Evolutionary conservation across 2,797 vertebrate genomes (phyloP).

Genomic region (Sebastes aleutianus): DNA sequence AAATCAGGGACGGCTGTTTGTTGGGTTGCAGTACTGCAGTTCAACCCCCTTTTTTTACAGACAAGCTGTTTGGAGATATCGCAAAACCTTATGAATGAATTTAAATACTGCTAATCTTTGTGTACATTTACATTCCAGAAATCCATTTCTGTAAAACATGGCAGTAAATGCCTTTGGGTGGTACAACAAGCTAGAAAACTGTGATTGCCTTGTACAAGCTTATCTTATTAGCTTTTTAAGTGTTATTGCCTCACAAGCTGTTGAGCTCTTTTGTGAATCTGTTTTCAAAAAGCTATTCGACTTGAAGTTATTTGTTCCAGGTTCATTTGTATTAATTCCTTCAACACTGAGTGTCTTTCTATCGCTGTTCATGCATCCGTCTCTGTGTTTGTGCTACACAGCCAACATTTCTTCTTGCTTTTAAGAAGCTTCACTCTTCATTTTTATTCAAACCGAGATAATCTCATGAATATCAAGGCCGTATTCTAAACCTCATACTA

Average conservation of each 20-base stretch:
- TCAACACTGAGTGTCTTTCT: neutral
- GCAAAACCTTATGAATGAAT: neutral
- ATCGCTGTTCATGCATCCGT: neutral
- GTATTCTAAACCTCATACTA: no score
- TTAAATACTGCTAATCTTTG: neutral
- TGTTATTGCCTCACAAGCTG: neutral
- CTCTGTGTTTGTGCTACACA: no score
- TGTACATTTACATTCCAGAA: neutral
- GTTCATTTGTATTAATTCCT: neutral
- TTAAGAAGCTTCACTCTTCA: no score
- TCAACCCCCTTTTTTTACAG: neutral
- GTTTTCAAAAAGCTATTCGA: neutral
- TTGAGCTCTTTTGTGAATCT: neutral
- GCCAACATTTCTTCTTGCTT: constrained; percentile 24
- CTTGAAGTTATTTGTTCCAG: neutral
- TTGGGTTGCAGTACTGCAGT: neutral
- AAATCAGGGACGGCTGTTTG: neutral
- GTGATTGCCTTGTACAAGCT: neutral
- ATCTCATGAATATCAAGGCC: neutral
- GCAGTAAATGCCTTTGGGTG: neutral
- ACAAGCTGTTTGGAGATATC: neutral
- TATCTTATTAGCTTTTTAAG: neutral
- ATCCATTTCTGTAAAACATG: neutral
- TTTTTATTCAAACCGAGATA: neutral
- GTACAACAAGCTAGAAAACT: neutral